phyloP scores from a whole-genome alignment of 2,888 invertebrate genomes.

The Netelia fuscicornis region DNA sequence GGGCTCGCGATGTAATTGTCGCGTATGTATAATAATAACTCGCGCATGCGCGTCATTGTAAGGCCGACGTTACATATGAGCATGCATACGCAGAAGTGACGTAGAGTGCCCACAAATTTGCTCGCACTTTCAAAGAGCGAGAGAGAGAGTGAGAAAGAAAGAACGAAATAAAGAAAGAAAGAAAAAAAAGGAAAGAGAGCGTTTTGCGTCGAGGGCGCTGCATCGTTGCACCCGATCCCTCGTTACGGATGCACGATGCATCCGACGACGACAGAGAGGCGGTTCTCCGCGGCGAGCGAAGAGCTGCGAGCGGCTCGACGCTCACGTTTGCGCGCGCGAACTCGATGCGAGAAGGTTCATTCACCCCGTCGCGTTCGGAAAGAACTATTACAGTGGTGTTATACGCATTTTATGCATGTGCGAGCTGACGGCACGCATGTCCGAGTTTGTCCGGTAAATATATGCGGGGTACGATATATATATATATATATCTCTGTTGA shows the following conservation, averaged over 20 bases:
- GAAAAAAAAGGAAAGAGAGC: constrained; percentile 31
- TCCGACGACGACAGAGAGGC: constrained; percentile 70
- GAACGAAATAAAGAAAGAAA: constrained; percentile 23
- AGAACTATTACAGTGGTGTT: constrained; percentile 58
- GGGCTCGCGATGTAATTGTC: constrained; percentile 56
- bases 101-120: neutral
- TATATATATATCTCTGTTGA: neutral
- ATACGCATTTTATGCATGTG: constrained; percentile 53
- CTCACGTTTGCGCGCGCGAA: constrained; percentile 30
- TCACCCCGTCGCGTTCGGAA: constrained; percentile 61
- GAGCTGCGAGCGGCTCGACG: constrained; percentile 50
- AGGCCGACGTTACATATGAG: constrained; percentile 75
- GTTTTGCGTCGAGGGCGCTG: constrained; percentile 56
- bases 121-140: neutral
- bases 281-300: constrained; percentile 28
- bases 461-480: neutral
- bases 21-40: constrained; percentile 57
- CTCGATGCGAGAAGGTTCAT: constrained; percentile 51
- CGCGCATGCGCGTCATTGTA: constrained; percentile 72
- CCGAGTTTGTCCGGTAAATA: constrained; percentile 56
- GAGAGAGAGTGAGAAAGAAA: neutral
- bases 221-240: constrained; percentile 77
- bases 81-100: constrained; percentile 65
- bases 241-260: constrained; percentile 82
- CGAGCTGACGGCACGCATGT: constrained; percentile 47